Evolutionary conservation across 2,797 vertebrate genomes (phyloP).

Genomic region (Smutsia gigantea): DNA sequence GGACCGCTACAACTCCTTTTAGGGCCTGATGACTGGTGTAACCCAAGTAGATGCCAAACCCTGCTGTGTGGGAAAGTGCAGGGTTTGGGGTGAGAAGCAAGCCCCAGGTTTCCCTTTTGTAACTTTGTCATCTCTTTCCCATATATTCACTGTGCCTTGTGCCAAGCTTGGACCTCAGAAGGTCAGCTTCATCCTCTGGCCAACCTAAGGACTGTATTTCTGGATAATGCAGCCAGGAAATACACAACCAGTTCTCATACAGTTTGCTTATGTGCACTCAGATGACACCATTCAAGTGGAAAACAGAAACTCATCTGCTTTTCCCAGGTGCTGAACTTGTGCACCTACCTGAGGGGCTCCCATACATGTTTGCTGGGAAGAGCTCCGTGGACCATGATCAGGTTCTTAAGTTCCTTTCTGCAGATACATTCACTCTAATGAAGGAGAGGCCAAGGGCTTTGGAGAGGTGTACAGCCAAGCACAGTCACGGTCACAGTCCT

Average conservation of each 20-base stretch:
- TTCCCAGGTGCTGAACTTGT: neutral
- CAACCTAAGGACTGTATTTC: neutral
- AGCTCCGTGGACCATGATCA: neutral
- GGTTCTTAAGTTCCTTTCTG: neutral
- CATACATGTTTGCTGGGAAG: neutral
- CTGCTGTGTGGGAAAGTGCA: neutral
- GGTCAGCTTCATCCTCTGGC: neutral
- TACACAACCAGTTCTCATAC: neutral
- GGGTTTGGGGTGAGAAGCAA: neutral
- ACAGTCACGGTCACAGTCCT: neutral
- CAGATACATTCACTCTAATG: accelerated
- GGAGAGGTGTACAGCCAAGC: neutral
- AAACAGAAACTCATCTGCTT: neutral
- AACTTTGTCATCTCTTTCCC: neutral
- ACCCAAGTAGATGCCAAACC: neutral
- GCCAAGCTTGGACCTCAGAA: neutral
- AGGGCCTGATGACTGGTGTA: neutral
- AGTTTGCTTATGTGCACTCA: neutral
- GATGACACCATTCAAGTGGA: neutral
- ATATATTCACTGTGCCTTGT: neutral
- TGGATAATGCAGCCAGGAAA: neutral
- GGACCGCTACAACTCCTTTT: neutral
- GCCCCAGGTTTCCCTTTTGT: neutral
- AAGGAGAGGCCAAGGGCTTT: neutral
- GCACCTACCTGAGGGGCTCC: neutral